Conservation (phyloP, 2,113 vertebrate genomes). For the Carassius auratus region DNA sequence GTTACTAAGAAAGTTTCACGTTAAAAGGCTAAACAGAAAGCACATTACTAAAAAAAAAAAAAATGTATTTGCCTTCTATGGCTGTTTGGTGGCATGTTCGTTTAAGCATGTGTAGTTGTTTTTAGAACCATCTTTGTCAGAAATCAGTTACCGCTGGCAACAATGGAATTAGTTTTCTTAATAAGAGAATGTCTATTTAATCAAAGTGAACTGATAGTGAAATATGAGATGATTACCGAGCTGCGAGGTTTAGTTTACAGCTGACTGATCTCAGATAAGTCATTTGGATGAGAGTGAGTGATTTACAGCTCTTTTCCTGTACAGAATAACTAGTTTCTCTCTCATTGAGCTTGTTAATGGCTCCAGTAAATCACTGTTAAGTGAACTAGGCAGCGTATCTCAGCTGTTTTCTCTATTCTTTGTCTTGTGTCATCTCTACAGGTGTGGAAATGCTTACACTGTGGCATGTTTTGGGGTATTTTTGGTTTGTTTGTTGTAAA, state of each 20-base stretch:
- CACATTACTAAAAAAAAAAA: not conserved
- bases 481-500: not conserved
- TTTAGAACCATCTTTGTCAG: not conserved
- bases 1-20: not conserved
- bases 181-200: not conserved
- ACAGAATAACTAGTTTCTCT: not conserved
- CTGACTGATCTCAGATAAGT: conserved; percentile 12
- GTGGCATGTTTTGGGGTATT: not conserved
- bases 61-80: not conserved
- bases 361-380: conserved; percentile 14
- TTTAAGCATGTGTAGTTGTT: not conserved
- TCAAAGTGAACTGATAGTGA: not conserved
- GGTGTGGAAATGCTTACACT: not conserved
- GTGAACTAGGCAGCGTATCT: not conserved
- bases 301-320: conserved; percentile 19
- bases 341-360: not conserved
- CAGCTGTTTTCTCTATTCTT: not conserved
- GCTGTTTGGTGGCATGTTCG: not conserved
- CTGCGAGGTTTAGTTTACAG: conserved; percentile 8
- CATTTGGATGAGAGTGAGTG: not conserved
- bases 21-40: not conserved
- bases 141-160: not conserved
- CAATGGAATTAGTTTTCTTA: not conserved
- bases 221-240: conserved; percentile 2
- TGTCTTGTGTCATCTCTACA: not conserved